phyloP scores from a whole-genome alignment of 2,797 vertebrate genomes.

The Natrix natrix region DNA sequence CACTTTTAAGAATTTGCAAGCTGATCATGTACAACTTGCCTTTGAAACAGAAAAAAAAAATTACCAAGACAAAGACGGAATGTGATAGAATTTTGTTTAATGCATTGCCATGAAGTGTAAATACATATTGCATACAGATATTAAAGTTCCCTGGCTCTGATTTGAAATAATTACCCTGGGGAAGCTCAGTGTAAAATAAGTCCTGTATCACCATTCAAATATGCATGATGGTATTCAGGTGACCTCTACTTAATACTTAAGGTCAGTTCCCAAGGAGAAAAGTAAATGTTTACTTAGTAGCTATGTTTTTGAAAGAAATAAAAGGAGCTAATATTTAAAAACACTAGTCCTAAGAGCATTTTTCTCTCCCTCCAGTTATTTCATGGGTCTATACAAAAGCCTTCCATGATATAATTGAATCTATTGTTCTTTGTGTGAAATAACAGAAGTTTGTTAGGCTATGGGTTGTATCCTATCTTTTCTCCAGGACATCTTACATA shows the following conservation, averaged over 20 bases:
- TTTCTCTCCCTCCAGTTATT: not conserved
- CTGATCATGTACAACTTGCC: slow-evolving; percentile 33
- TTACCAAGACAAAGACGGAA: slow-evolving; percentile 52
- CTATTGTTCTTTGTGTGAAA: not conserved
- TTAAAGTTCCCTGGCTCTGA: slow-evolving; percentile 41
- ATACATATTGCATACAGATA: slow-evolving; percentile 54
- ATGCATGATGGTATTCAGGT: slow-evolving; percentile 54
- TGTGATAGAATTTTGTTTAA: slow-evolving; percentile 56
- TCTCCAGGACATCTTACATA: not conserved
- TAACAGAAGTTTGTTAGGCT: not conserved
- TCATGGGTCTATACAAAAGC: not conserved
- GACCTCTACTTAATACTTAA: slow-evolving; percentile 50
- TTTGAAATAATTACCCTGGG: slow-evolving; percentile 68
- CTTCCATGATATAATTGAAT: not conserved
- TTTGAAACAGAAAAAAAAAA: slow-evolving; percentile 35
- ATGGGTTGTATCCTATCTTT: not conserved
- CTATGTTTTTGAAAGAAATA: slow-evolving; percentile 35
- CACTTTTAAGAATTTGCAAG: slow-evolving; percentile 25
- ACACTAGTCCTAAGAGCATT: not conserved
- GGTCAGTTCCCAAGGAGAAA: slow-evolving; percentile 50
- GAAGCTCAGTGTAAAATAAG: slow-evolving; percentile 60
- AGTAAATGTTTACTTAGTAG: slow-evolving; percentile 51
- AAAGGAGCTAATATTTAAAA: not conserved
- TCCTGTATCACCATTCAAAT: slow-evolving; percentile 59
- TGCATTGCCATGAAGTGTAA: slow-evolving; percentile 59